Evolutionary conservation across 1,140 invertebrate species (phyloP).

Genomic region (Bombus huntii): DNA sequence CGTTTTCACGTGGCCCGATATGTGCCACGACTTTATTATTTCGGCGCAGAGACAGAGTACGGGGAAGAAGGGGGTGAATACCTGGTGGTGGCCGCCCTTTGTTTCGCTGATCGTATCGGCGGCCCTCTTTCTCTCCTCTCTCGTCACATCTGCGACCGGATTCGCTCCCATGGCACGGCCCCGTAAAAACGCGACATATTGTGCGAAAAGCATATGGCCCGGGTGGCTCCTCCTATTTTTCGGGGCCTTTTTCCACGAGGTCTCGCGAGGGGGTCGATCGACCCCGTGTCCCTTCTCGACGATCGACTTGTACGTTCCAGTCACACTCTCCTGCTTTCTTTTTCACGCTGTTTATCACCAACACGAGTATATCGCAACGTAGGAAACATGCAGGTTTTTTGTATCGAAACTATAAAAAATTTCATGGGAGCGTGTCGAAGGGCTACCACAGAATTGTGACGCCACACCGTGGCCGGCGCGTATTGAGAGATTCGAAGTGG

Average conservation of each 20-base stretch:
- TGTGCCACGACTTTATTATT: constrained; percentile 75
- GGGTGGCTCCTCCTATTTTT: constrained; percentile 27
- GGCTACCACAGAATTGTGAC: fast-evolving
- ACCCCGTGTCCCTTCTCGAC: too few relatives aligned
- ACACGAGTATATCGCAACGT: too few relatives aligned
- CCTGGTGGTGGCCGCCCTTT: constrained; percentile 72
- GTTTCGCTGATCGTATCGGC: constrained; percentile 77
- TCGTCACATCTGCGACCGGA: constrained; percentile 74
- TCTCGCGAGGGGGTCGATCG: not conserved
- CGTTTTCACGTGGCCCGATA: constrained; percentile 63
- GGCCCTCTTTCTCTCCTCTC: constrained; percentile 45
- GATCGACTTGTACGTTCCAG: too few relatives aligned
- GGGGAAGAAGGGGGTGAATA: constrained; percentile 36
- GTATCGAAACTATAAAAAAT: too few relatives aligned
- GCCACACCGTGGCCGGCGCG: too few relatives aligned
- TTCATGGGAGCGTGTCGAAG: too few relatives aligned
- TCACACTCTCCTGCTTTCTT: too few relatives aligned
- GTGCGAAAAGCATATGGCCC: constrained; percentile 68
- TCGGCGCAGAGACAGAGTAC: not conserved
- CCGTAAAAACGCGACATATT: constrained; percentile 71
- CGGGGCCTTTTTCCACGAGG: not conserved
- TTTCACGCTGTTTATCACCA: too few relatives aligned
- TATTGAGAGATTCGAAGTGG: too few relatives aligned
- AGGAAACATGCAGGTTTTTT: too few relatives aligned
- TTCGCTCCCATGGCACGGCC: constrained; percentile 56